Percentiles rank a stretch among this genome's conserved stretches.
Evolutionary conservation across 30 jellyfish, hydroid and myxozoan species (phyloP).

Genomic region (Hydractinia echinata): DNA sequence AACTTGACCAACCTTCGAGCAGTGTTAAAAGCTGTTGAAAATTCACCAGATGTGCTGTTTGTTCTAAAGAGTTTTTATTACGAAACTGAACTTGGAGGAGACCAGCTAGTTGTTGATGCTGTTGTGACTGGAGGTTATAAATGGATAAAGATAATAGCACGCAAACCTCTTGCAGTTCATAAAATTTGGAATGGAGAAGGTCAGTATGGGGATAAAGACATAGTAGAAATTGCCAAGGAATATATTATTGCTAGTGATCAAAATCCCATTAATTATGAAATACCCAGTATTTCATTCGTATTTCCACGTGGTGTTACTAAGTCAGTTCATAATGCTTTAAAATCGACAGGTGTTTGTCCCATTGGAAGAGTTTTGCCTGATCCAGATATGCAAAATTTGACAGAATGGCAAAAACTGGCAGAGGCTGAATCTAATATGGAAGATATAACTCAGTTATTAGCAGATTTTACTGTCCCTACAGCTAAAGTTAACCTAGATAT

Average conservation of each 20-base stretch:
- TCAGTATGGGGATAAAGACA: slow-evolving; percentile 77
- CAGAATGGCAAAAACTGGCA: neutral
- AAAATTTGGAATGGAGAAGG: slow-evolving; percentile 74
- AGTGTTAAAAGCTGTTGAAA: slow-evolving; percentile 45
- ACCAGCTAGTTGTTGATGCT: slow-evolving; percentile 60
- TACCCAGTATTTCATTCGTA: slow-evolving; percentile 50
- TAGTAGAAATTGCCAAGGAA: slow-evolving; percentile 48
- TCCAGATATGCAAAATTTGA: slow-evolving; percentile 40
- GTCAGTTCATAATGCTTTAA: slow-evolving; percentile 58
- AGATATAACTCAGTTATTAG: neutral
- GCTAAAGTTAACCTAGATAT: slow-evolving; percentile 65
- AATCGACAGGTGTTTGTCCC: slow-evolving; percentile 36
- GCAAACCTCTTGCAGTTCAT: slow-evolving; percentile 75
- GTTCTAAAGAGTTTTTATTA: slow-evolving; percentile 36
- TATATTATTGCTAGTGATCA: slow-evolving; percentile 47
- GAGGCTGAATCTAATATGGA: slow-evolving; percentile 13
- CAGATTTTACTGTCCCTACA: slow-evolving; percentile 10
- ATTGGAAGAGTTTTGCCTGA: slow-evolving; percentile 51
- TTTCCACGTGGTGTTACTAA: slow-evolving; percentile 63
- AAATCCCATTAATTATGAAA: slow-evolving; percentile 34
- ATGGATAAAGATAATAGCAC: slow-evolving; percentile 77
- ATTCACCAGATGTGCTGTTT: slow-evolving; percentile 39
- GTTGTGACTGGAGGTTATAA: slow-evolving; percentile 50
- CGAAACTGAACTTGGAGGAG: slow-evolving; percentile 19
- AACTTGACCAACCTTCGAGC: slow-evolving; percentile 65